These are phyloP conservation scores for Callipepla squamata DNA, from an alignment of 2,113 vertebrate genomes.

Conservation along the genomic window DNA sequence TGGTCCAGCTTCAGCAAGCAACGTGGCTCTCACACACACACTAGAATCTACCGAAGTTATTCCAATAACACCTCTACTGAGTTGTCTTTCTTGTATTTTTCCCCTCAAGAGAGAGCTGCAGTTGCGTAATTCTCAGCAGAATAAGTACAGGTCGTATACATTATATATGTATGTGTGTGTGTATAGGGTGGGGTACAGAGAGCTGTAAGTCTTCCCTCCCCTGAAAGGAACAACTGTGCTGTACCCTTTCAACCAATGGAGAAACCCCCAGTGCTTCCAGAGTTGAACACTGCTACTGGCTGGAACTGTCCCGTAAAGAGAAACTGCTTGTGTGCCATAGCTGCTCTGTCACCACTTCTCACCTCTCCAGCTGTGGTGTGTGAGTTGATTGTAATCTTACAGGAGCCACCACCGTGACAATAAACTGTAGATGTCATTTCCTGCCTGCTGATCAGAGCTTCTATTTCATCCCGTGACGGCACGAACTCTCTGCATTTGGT, in stretches of 20 bases:
- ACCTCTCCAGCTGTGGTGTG: conserved; percentile 98
- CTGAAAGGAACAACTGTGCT: neutral
- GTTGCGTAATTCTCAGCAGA: neutral
- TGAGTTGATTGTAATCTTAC: conserved; percentile 95
- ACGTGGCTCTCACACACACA: neutral
- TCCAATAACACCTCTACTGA: neutral
- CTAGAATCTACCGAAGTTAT: neutral
- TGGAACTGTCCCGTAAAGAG: neutral
- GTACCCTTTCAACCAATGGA: fast-evolving
- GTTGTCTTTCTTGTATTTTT: neutral
- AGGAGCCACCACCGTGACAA: conserved; percentile 95
- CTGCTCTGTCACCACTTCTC: conserved; percentile 6
- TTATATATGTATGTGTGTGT: too few species aligned
- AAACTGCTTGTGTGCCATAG: neutral
- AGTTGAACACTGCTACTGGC: neutral
- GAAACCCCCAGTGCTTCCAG: neutral
- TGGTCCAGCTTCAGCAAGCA: neutral
- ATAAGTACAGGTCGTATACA: neutral
- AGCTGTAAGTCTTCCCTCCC: neutral
- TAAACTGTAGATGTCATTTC: conserved; percentile 95
- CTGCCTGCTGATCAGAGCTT: conserved; percentile 87
- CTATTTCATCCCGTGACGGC: conserved; percentile 92
- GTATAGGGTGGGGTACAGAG: neutral
- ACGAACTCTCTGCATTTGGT: conserved; percentile 92
- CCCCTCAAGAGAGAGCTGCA: neutral